A percentile compares a stretch with the other conserved stretches of the same genome.
Evolutionary conservation across 2,888 invertebrate genomes (phyloP).

Genomic region (Hirudinaria manillensis): DNA sequence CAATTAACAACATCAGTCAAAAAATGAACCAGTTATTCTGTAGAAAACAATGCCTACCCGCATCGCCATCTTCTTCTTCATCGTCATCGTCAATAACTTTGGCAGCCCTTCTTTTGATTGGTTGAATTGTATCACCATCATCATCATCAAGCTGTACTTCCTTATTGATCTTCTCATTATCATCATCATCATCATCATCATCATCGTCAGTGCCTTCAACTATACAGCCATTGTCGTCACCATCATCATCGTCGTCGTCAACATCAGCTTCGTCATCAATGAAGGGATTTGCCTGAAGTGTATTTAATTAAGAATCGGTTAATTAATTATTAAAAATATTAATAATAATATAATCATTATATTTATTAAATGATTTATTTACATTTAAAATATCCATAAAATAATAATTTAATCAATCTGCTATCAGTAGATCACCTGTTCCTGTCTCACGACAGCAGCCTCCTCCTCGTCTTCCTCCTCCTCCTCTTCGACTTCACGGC

Average conservation of each 20-base stretch:
- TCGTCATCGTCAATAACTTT: neutral
- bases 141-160: neutral
- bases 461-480: conserved; percentile 19
- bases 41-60: neutral
- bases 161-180: neutral
- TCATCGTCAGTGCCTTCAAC: neutral
- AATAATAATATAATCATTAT: neutral
- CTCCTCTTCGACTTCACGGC: neutral
- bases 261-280: conserved; percentile 15
- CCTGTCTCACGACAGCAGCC: neutral
- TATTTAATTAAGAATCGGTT: too few relatives aligned
- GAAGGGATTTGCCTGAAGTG: conserved; percentile 6
- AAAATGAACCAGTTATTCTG: neutral
- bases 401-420: too few relatives aligned
- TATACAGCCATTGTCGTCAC: neutral
- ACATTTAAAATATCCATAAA: too few relatives aligned
- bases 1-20: neutral
- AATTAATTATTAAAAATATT: neutral
- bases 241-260: conserved; percentile 12
- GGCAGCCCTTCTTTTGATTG: conserved; percentile 8
- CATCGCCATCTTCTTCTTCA: neutral
- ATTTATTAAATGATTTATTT: too few relatives aligned
- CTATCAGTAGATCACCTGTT: neutral
- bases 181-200: neutral
- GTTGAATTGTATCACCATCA: neutral